A percentile compares a stretch with the other conserved stretches of the same genome.
Evolutionary conservation across 2,888 invertebrate species (phyloP).

Genomic region (Gastrophysa polygoni): DNA sequence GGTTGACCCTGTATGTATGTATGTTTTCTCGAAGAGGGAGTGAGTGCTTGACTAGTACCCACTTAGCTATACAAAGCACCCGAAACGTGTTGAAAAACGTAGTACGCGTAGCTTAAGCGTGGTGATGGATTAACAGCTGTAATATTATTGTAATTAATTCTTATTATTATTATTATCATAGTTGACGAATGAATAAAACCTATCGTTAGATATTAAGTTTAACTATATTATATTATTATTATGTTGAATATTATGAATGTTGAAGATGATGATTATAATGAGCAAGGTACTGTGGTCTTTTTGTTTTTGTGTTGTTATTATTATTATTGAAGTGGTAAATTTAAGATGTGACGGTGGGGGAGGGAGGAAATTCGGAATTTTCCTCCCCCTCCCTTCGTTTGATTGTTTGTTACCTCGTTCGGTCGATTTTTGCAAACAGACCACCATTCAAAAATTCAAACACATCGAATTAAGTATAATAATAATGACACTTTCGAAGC

Average conservation of each 20-base stretch:
- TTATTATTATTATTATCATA: conserved; percentile 56
- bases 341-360: too few species aligned
- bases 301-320: conserved; percentile 40
- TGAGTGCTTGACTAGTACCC: conserved; percentile 2
- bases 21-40: too few species aligned
- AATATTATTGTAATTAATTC: conserved; percentile 56
- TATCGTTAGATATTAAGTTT: conserved; percentile 52
- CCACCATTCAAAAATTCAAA: too few species aligned
- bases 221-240: conserved; percentile 50
- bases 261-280: conserved; percentile 44
- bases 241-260: conserved; percentile 44
- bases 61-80: conserved; percentile 24
- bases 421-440: conserved; percentile 37
- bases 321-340: conserved; percentile 44
- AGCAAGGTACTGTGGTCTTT: conserved; percentile 57
- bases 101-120: conserved; percentile 53
- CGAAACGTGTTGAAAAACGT: conserved; percentile 31
- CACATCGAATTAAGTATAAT: conserved; percentile 19
- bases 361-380: conserved; percentile 9
- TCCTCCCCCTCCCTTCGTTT: conserved; percentile 35
- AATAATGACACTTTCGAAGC: conserved; percentile 1
- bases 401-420: conserved; percentile 51
- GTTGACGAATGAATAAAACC: conserved; percentile 40
- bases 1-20: too few species aligned
- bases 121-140: conserved; percentile 59